Base-by-base conservation (phyloP, 2,797 vertebrate species). In the Florisuga fusca region DNA sequence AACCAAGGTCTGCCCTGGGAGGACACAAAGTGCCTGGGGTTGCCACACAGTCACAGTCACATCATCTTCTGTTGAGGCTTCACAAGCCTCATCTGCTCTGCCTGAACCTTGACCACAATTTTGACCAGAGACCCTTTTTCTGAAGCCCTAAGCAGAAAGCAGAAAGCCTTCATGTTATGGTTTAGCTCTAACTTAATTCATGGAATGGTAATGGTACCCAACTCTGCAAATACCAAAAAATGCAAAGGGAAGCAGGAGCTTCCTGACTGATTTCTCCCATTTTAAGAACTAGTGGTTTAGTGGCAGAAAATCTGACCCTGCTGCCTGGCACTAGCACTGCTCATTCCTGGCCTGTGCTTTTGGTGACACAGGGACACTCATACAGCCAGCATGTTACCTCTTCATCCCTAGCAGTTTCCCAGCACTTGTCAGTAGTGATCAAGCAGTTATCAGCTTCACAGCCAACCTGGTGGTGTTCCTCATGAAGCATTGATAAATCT, bases 31-130 rank as follows among this genome's bases (percentile, higher is more conserved):
- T 21, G 6, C 45, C 55, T n/a, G 63, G 23, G 14, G 21, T 9
- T 26, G 43, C 25, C 25, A 15, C 38, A 15, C 22, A 8, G 21
- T 0, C 27, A 36, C 41, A 84, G 43, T 10, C 46, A 46, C 46
- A 46, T 22, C 21, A 11, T 46, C 46, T 21, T 46, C 26, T 36
- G 36, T 8, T 36, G 36, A 36, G 36, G 36, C 36, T 36, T 36
- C 5, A 2, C 29, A 20, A 27, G 2, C 36, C 72, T 63, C 0
- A 0, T 66, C 55, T 59, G 58, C 66, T 2, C 10, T n/a, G 46
- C 7, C 33, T 17, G 29, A 51, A 38, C 36, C 36, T 29, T 12
- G 15, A 5, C 5, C 20, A n/a, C 38, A 19, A 7, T 4, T 8
- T 17, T 23, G 9, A 51, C 43, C 26, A 33, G 23, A 27, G 6